Evolutionary conservation across 2,113 vertebrate species (phyloP).

Genomic region (Petaurus breviceps): DNA sequence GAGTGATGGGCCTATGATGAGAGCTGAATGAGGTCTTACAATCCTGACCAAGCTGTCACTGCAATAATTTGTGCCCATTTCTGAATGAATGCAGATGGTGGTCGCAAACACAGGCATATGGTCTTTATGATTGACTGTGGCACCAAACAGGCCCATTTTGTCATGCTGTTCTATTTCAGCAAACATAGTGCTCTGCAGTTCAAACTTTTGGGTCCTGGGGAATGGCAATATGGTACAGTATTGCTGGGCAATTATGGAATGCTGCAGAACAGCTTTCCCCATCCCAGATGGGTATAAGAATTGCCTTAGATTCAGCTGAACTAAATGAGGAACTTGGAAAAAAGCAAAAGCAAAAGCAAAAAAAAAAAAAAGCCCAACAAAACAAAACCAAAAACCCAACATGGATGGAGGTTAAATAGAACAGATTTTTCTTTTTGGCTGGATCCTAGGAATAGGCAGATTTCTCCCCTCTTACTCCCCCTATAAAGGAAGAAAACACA

Average conservation of each 20-base stretch:
- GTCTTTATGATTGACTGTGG: fast-evolving
- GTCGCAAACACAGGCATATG: fast-evolving
- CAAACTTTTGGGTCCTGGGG: not conserved
- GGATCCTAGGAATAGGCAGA: not conserved
- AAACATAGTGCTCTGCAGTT: not conserved
- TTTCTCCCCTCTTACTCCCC: not conserved
- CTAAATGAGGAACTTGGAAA: not conserved
- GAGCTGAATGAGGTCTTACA: not conserved
- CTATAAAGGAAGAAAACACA: not conserved
- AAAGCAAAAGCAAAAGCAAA: not conserved
- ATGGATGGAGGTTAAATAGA: fast-evolving
- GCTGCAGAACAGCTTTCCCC: fast-evolving
- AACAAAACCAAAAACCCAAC: not conserved
- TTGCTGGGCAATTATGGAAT: fast-evolving
- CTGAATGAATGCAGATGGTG: not conserved
- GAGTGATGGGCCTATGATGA: no score
- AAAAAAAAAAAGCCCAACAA: not conserved
- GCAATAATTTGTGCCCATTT: not conserved
- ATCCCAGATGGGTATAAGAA: not conserved
- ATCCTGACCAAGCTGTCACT: not conserved
- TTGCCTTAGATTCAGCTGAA: not conserved
- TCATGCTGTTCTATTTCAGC: not conserved
- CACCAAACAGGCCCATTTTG: not conserved
- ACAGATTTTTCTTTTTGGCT: not conserved
- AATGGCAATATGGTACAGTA: not conserved